phyloP scores from a whole-genome alignment of 2,797 vertebrate species.

The Rhabdophis nuchalis region DNA sequence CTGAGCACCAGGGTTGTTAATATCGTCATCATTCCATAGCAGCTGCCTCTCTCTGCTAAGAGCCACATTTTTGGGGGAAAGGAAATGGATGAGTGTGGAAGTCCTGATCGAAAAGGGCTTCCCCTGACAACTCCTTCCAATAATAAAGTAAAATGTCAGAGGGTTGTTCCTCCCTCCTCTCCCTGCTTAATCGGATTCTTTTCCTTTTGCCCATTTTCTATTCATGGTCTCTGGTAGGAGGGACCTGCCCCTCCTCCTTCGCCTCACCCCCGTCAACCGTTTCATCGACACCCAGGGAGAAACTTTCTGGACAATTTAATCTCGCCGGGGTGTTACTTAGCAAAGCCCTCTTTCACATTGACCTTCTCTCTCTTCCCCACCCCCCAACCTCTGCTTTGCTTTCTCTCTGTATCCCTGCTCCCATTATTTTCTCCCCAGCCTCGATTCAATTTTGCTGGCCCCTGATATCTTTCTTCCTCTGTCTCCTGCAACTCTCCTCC shows the following conservation, averaged over 20 bases:
- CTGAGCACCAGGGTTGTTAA: background rate
- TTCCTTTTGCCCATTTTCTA: slow-evolving; percentile 60
- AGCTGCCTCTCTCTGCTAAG: background rate
- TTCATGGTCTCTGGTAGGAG: slow-evolving; percentile 69
- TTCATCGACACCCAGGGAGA: slow-evolving; percentile 78
- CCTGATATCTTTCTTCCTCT: slow-evolving; percentile 72
- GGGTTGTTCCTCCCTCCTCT: background rate
- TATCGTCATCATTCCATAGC: background rate
- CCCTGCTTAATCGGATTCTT: slow-evolving; percentile 63
- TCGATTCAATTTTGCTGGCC: slow-evolving; percentile 53
- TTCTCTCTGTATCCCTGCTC: slow-evolving; percentile 62
- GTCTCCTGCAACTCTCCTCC: slow-evolving; percentile 5
- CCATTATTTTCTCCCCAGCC: slow-evolving; percentile 64
- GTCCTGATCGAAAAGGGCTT: background rate
- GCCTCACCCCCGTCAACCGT: slow-evolving; percentile 76
- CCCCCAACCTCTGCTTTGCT: slow-evolving; percentile 55
- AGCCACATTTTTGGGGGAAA: background rate
- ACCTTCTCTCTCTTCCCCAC: slow-evolving; percentile 66
- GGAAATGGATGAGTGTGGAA: background rate
- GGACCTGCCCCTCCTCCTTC: slow-evolving; percentile 58
- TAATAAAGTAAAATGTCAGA: slow-evolving; percentile 55
- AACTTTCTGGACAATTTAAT: slow-evolving; percentile 86
- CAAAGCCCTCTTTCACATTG: slow-evolving; percentile 76
- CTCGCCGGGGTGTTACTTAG: slow-evolving; percentile 78
- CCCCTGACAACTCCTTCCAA: background rate